phyloP scores from a whole-genome alignment of 1,140 invertebrate genomes.

The Oncopodura yosiiana region DNA sequence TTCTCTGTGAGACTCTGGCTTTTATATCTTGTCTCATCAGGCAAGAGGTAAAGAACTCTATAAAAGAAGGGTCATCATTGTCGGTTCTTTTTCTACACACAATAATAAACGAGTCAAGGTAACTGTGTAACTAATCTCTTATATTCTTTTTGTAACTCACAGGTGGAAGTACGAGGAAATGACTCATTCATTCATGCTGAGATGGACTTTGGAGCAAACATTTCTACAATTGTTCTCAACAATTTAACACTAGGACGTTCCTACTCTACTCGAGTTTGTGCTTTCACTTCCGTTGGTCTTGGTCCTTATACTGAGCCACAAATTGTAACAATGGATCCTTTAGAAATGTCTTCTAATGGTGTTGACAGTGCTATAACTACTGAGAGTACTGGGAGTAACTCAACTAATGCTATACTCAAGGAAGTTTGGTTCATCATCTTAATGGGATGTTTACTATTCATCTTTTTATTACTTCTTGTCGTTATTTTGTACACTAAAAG shows the following conservation, averaged over 20 bases:
- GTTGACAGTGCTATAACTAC: conserved; percentile 16
- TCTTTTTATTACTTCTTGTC: conserved; percentile 54
- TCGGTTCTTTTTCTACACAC: too few relatives aligned
- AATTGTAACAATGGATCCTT: conserved; percentile 51
- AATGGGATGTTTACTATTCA: conserved; percentile 57
- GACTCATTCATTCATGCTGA: conserved; percentile 54
- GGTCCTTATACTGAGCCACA: conserved; percentile 58
- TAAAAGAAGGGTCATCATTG: too few relatives aligned
- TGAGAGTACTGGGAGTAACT: conserved; percentile 33
- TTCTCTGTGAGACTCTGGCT: too few relatives aligned
- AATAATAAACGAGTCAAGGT: too few relatives aligned
- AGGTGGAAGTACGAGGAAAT: conserved; percentile 57
- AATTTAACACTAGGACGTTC: conserved; percentile 58
- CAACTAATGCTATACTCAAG: conserved; percentile 47
- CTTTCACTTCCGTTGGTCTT: conserved; percentile 56
- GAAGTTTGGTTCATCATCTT: conserved; percentile 69
- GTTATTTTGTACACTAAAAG: conserved; percentile 53
- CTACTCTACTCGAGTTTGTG: conserved; percentile 64
- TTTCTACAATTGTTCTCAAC: conserved; percentile 59
- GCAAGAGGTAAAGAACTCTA: too few relatives aligned
- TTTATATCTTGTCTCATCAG: too few relatives aligned
- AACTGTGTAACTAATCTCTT: conserved; percentile 18
- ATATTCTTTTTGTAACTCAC: conserved; percentile 33
- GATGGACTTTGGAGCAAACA: conserved; percentile 60
- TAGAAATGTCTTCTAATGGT: conserved; percentile 12